Evolutionary conservation across 2,113 vertebrate genomes (phyloP).

Genomic region (Actenoides hombroni): DNA sequence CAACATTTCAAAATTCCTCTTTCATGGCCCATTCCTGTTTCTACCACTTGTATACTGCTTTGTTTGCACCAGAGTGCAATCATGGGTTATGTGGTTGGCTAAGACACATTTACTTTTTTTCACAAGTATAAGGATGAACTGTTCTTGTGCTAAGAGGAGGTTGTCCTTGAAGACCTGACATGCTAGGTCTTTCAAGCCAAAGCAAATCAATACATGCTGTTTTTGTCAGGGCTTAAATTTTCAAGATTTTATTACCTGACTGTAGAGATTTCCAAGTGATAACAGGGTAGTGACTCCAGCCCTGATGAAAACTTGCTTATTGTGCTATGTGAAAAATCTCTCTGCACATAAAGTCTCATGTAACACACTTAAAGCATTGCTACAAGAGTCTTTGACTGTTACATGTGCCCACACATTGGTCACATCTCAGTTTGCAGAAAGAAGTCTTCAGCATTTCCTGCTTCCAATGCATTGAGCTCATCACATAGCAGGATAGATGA

Average conservation of each 20-base stretch:
- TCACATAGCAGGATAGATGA: constrained; percentile 49
- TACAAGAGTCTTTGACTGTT: background rate
- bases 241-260: background rate
- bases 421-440: background rate
- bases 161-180: background rate
- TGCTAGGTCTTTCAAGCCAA: background rate
- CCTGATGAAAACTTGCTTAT: background rate
- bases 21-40: background rate
- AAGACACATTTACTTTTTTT: background rate
- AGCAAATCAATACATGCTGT: background rate
- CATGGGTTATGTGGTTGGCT: background rate
- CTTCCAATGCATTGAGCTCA: constrained; percentile 59
- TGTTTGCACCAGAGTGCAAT: background rate
- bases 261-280: background rate
- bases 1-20: background rate
- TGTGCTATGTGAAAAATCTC: background rate
- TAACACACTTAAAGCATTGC: background rate
- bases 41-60: background rate
- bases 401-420: background rate
- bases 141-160: background rate
- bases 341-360: background rate
- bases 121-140: background rate
- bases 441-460: constrained; percentile 31
- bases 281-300: background rate
- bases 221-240: background rate